Conservation (phyloP, 1,140 invertebrate species). For the Babylonia areolata region DNA sequence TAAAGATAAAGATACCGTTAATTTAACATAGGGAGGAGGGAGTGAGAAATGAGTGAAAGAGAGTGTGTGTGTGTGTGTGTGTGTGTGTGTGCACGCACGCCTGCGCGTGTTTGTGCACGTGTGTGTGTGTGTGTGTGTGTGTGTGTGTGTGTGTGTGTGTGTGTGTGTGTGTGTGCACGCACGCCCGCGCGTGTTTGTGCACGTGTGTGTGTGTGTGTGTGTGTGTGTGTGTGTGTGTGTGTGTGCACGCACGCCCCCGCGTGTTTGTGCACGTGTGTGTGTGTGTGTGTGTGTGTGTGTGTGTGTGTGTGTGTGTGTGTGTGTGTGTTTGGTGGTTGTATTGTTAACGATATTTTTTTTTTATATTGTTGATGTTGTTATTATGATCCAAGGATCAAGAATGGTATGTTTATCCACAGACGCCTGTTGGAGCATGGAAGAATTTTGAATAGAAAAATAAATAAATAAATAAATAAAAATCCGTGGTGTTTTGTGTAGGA, state of each 20-base stretch:
- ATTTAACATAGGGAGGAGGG: no score
- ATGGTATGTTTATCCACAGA: no score
- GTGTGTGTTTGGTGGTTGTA: no score
- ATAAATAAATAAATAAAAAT: no score
- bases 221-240: constrained; percentile 14
- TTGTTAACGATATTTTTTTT: no score
- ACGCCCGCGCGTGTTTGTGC: background rate
- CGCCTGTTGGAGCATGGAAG: no score
- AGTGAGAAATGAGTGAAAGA: background rate
- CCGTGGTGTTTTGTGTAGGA: no score
- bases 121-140: constrained; percentile 17
- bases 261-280: no score
- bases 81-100: background rate
- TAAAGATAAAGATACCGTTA: no score
- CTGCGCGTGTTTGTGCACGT: constrained; percentile 1
- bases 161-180: background rate
- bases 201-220: background rate
- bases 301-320: constrained; percentile 35
- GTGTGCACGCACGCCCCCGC: background rate
- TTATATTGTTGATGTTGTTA: no score
- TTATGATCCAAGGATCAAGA: no score
- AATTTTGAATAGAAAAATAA: no score
- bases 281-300: constrained; percentile 29
- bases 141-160: background rate
- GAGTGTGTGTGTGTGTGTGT: background rate